phyloP scores from a whole-genome alignment of 2,797 vertebrate genomes.

The Typhlichthys eigenmanni region DNA sequence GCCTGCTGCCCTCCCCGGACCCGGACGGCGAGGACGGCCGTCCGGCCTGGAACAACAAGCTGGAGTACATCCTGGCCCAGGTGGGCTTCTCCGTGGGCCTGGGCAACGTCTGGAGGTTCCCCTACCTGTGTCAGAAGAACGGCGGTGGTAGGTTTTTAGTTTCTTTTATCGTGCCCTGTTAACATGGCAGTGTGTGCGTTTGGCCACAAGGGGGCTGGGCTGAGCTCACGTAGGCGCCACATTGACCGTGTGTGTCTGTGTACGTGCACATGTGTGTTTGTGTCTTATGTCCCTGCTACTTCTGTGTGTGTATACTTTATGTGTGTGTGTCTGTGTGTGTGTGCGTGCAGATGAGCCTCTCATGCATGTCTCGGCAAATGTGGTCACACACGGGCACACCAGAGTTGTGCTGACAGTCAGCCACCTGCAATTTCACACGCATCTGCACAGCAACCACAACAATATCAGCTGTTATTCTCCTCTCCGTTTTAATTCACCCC shows the following conservation, averaged over 20 bases:
- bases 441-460: no score
- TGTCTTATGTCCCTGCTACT: not conserved
- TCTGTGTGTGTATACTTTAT: not conserved
- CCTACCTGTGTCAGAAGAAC: slow-evolving; percentile 97
- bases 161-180: no score
- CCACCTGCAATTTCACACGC: not conserved
- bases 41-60: slow-evolving; percentile 95
- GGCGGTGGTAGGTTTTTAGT: slow-evolving; percentile 86
- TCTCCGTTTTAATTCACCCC: no score
- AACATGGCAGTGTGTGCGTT: not conserved
- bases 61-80: slow-evolving; percentile 96
- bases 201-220: not conserved
- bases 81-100: slow-evolving; percentile 96
- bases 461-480: no score
- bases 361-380: no score
- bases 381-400: no score
- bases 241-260: slow-evolving; percentile 2
- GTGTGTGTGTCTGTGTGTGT: not conserved
- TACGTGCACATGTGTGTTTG: not conserved
- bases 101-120: slow-evolving; percentile 97
- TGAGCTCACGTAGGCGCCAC: not conserved
- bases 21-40: slow-evolving; percentile 83
- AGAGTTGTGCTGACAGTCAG: slow-evolving; percentile 1
- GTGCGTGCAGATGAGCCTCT: no score
- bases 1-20: slow-evolving; percentile 76